Percentiles rank a stretch among this genome's conserved stretches.
These are phyloP conservation scores for Conger conger DNA, from an alignment of 2,113 vertebrate species.

Conservation along the genomic window DNA sequence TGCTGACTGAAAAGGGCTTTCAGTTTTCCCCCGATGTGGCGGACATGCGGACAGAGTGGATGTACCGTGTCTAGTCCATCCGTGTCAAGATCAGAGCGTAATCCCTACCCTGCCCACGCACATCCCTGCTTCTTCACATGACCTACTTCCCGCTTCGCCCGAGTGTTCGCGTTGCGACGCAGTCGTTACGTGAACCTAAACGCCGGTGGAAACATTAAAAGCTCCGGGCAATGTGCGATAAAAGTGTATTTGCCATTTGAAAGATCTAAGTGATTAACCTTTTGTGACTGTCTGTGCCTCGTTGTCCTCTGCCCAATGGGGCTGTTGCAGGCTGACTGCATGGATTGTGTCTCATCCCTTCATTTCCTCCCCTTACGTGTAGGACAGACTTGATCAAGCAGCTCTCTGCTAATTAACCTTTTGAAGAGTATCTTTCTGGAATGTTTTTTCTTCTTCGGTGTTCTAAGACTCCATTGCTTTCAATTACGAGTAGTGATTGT, in stretches of 20 bases:
- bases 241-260: neutral
- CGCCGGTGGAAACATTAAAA: neutral
- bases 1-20: neutral
- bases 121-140: neutral
- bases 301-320: neutral
- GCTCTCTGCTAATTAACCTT: conserved; percentile 29
- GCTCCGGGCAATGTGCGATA: neutral
- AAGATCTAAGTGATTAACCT: conserved; percentile 24
- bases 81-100: neutral
- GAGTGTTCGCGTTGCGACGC: neutral
- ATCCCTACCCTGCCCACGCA: neutral
- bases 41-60: neutral
- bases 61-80: neutral
- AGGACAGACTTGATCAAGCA: conserved; percentile 11
- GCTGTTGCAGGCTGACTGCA: neutral
- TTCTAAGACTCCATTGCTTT: too few relatives aligned
- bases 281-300: conserved; percentile 5
- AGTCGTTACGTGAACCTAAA: neutral
- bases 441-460: too few relatives aligned
- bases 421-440: too few relatives aligned
- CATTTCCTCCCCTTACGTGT: neutral
- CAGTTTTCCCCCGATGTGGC: neutral
- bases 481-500: too few relatives aligned
- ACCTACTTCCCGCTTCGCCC: neutral
- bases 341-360: neutral